These are phyloP conservation scores for Drosophila arawakana DNA, from an alignment of 1,140 invertebrate genomes.

Conservation along the genomic window DNA sequence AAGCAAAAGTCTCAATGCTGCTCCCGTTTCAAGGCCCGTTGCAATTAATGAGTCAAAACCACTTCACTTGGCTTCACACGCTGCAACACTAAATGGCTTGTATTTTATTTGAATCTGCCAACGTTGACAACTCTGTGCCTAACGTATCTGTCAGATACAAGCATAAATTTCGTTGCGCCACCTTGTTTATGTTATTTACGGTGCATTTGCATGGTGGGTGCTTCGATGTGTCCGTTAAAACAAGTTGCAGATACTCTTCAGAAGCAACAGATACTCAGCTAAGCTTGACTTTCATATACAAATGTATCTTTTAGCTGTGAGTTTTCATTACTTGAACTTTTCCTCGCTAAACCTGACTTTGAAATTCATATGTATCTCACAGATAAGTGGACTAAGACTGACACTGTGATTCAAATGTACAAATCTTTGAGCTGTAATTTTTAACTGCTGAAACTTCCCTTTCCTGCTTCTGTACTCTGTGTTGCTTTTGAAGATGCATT, in stretches of 20 bases:
- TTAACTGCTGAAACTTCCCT: neutral
- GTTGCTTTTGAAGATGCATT: neutral
- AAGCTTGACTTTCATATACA: neutral
- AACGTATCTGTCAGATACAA: slow-evolving; percentile 61
- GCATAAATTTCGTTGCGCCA: slow-evolving; percentile 39
- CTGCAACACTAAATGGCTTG: slow-evolving; percentile 44
- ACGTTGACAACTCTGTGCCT: slow-evolving; percentile 51
- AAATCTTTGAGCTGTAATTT: neutral
- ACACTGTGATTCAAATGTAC: neutral
- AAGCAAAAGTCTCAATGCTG: slow-evolving; percentile 30
- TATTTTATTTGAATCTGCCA: slow-evolving; percentile 18
- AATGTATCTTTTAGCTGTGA: neutral
- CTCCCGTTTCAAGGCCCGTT: slow-evolving; percentile 71
- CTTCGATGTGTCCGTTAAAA: slow-evolving; percentile 20
- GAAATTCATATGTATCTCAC: neutral
- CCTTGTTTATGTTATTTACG: slow-evolving; percentile 46
- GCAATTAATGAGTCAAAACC: slow-evolving; percentile 68
- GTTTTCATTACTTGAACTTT: neutral
- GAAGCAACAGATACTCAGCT: neutral
- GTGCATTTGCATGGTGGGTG: slow-evolving; percentile 65
- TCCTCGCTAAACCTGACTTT: neutral
- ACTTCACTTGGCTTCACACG: slow-evolving; percentile 39
- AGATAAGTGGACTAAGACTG: no score
- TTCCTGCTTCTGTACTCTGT: neutral
- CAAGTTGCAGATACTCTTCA: slow-evolving; percentile 13